Evolutionary conservation across 1,140 invertebrate genomes (phyloP), one percentile per base, ranked within the genome.

Genomic region (Teleogryllus occipitalis): DNA sequence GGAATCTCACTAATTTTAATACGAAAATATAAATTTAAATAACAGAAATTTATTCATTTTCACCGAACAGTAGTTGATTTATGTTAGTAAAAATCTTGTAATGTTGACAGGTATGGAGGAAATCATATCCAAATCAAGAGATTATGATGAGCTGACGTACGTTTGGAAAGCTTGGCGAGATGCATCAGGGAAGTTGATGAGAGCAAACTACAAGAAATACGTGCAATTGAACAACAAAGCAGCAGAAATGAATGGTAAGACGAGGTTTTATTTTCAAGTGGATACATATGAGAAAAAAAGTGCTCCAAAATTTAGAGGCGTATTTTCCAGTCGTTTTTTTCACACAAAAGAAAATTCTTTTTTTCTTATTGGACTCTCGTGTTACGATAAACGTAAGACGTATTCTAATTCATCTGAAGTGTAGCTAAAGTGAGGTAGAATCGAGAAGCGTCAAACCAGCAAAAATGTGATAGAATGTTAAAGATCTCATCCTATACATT

Each of bases 151-250:
- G 83, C 82, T 91, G 73, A 82, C 83, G 14, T 87, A 91, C 81
- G 88, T 90, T 77, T 93, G 92, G 91, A 88, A 88, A 83, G 86
- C 85, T 65, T 93, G 91, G 88, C 82, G 91, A 80, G 86, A 88
- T 83, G 85, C 83, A 8, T 87, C 89, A 10, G 92, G 92, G 10
- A 89, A 85, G 80, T 87, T 88, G 82, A 90, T 93, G 81, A 86
- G 88, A 79, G 84, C 88, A 0, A 85, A 90, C 49, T 93, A 91
- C 83, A 85, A 87, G 80, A 87, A 89, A 78, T 92, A 90, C 83
- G 88, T 92, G 5, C 81, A 84, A 65, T 86, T 91, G 77, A 89
- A 88, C 83, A 93, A 94, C 82, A 87, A 89, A 81, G 91, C 91
- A 6, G 89, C 92, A 4, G 83, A 85, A 81, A 84, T 86, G 8